These are phyloP conservation scores for Coenonympha arcania DNA, from an alignment of 2,888 invertebrate genomes.

Conservation along the genomic window DNA sequence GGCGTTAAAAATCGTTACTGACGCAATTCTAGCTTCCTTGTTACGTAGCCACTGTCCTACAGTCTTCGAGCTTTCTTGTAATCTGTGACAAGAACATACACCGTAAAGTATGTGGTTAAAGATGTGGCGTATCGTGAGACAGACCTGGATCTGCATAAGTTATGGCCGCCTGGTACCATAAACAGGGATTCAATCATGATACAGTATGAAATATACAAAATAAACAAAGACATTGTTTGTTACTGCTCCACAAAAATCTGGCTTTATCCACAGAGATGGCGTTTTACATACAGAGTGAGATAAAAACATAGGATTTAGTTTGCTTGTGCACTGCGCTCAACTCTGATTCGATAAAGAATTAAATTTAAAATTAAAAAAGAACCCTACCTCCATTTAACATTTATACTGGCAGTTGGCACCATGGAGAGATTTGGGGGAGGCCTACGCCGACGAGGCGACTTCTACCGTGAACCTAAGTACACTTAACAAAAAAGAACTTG, in stretches of 20 bases:
- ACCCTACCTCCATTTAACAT: too few relatives aligned
- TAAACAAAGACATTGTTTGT: not conserved
- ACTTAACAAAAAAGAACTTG: too few relatives aligned
- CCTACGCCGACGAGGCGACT: too few relatives aligned
- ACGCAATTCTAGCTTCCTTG: not conserved
- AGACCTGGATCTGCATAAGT: slow-evolving; percentile 4
- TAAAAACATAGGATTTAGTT: not conserved
- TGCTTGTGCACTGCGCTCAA: too few relatives aligned
- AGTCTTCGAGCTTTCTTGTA: not conserved
- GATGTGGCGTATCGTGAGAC: slow-evolving; percentile 3
- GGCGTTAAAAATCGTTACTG: not conserved
- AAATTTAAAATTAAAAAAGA: too few relatives aligned
- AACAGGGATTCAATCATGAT: slow-evolving; percentile 7
- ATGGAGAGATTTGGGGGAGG: too few relatives aligned
- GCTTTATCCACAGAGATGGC: not conserved
- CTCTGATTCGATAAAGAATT: too few relatives aligned
- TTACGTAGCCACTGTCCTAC: too few relatives aligned
- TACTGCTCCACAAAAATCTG: not conserved
- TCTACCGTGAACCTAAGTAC: too few relatives aligned
- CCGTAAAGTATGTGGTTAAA: not conserved
- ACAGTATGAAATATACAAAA: slow-evolving; percentile 4
- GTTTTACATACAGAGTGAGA: not conserved
- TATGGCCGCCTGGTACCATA: slow-evolving; percentile 1
- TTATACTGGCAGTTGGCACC: too few relatives aligned
- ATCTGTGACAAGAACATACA: not conserved